Evolutionary conservation across 2,888 invertebrate genomes (phyloP), one percentile per base, ranked within the genome.

Genomic region (Horisme vitalbata): DNA sequence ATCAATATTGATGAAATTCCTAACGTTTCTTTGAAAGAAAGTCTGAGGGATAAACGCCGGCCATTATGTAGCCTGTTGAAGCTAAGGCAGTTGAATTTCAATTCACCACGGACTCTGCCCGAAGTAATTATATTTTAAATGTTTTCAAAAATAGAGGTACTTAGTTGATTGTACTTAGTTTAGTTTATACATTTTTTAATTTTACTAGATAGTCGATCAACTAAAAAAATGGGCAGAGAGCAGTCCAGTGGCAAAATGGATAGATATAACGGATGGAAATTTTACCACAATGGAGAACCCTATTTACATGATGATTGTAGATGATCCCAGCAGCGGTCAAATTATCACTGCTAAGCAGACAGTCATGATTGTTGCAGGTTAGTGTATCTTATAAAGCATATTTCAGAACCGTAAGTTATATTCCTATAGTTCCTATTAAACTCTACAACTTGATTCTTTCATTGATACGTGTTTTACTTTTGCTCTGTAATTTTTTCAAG

Each of bases 261-360:
- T 78, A 9, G 88, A 89, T 45, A 81, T 89, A 35, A 88, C 86
- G 0, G 55, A 69, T 23, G 83, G 84, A 11, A 88, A 87, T 55
- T 75, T 68, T 7, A 89, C 89, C 4, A 63, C 71, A 1, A 86
- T 89, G 87, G 85, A 88, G 57, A 86, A 88, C 61, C 84, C 87
- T 11, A 86, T 89, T 50, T 74, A 86, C 45, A 78, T 89, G 83
- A 79, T 88, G 75, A 75, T 79, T 34, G 74, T 89, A 3, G 88
- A 89, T 46, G 88, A 89, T 44, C 87, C 82, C 0, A 87, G 83
- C 24, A 84, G 79, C 45, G 87, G 89, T 1, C 88, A 89, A 68
- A 78, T 79, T 14, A 48, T 78, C 34, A 71, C 82, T 28, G 84
- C 87, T 18, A 89, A 89, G 56, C 74, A 80, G 52, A 88, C 84